Conservation (phyloP, 2,888 invertebrate species). For the Lasius fuliginosus region DNA sequence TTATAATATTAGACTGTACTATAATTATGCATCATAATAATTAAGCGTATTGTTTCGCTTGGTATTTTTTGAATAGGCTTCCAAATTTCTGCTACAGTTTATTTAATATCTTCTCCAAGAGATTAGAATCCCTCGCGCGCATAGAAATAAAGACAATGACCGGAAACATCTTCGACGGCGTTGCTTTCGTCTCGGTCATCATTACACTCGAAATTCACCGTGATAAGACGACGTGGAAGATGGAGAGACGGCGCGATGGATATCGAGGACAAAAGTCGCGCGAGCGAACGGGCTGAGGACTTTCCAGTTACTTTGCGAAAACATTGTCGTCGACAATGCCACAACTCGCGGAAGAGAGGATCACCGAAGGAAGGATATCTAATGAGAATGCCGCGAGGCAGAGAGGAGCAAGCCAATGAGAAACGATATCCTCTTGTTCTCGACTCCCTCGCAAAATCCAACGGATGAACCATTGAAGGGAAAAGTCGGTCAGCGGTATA, state of each 20-base stretch:
- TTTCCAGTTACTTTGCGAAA: slow-evolving; percentile 72
- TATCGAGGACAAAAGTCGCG: slow-evolving; percentile 24
- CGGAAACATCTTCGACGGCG: background rate
- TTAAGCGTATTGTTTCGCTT: background rate
- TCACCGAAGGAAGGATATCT: slow-evolving; percentile 67
- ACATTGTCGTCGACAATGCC: slow-evolving; percentile 72
- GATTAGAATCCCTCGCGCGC: background rate
- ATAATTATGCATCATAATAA: slow-evolving; percentile 1
- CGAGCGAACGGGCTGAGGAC: slow-evolving; percentile 35
- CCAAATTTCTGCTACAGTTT: background rate
- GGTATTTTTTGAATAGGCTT: background rate
- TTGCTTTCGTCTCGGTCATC: slow-evolving; percentile 54
- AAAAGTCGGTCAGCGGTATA: slow-evolving; percentile 78
- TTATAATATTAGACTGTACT: background rate
- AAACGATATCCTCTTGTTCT: slow-evolving; percentile 56
- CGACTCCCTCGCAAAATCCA: slow-evolving; percentile 63
- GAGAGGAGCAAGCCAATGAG: slow-evolving; percentile 41
- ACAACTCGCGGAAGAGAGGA: slow-evolving; percentile 64
- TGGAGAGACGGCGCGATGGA: slow-evolving; percentile 15
- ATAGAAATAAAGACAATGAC: background rate
- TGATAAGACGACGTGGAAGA: slow-evolving; percentile 54
- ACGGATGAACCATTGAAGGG: slow-evolving; percentile 74
- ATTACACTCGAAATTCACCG: slow-evolving; percentile 62
- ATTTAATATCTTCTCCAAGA: background rate
- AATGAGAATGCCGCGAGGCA: slow-evolving; percentile 64